Evolutionary conservation across 2,797 vertebrate species (phyloP).

Genomic region (Limosa lapponica): DNA sequence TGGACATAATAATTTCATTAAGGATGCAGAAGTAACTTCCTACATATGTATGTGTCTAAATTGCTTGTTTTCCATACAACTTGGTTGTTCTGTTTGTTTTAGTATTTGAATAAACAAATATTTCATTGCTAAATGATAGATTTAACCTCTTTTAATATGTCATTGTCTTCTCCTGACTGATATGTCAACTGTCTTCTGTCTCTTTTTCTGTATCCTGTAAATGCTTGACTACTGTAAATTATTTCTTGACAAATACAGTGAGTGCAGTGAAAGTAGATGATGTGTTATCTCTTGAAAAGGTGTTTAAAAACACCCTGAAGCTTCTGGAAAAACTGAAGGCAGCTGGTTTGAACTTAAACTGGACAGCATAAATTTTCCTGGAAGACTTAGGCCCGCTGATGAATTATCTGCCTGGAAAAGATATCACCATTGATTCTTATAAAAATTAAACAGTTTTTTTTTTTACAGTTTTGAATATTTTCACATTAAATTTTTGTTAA

Average conservation of each 20-base stretch:
- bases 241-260: background rate
- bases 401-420: constrained; percentile 28
- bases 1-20: background rate
- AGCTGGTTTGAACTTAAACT: constrained; percentile 13
- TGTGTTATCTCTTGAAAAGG: background rate
- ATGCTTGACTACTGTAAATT: background rate
- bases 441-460: background rate
- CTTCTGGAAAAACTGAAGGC: background rate
- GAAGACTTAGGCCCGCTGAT: background rate
- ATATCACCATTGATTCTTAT: background rate
- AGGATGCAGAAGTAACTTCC: background rate
- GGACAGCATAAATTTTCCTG: background rate
- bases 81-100: background rate
- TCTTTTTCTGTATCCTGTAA: background rate
- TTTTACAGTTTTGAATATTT: background rate
- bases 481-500: background rate
- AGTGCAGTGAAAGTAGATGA: background rate
- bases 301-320: background rate
- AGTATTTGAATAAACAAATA: background rate
- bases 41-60: background rate
- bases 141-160: background rate
- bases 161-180: background rate
- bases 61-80: background rate
- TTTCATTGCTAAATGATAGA: background rate
- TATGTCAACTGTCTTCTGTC: background rate